phyloP scores from a whole-genome alignment of 53 echinoderm and acorn worm species.

The Mesocentrotus franciscanus region DNA sequence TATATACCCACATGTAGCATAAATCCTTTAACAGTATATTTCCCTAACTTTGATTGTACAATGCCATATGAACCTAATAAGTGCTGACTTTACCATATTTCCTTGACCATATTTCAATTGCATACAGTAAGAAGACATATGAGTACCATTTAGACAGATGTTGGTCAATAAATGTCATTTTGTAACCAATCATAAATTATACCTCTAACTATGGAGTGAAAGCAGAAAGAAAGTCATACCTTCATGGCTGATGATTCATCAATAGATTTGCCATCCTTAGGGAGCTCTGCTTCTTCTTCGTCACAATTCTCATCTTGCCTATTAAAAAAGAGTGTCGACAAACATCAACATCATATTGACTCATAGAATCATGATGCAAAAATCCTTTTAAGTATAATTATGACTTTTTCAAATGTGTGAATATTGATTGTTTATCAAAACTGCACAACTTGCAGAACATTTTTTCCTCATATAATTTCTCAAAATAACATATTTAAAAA shows the following conservation, averaged over 20 bases:
- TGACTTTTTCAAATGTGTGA: too few species aligned
- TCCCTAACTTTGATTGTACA: background rate
- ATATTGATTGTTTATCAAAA: too few species aligned
- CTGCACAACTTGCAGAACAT: too few species aligned
- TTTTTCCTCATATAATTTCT: too few species aligned
- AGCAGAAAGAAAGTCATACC: conserved; percentile 13
- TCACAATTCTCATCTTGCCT: conserved; percentile 36
- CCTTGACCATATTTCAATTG: background rate
- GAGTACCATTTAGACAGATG: background rate
- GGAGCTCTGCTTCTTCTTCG: background rate
- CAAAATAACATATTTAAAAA: too few species aligned
- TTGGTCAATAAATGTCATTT: background rate
- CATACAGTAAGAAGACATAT: background rate
- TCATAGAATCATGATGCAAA: too few species aligned
- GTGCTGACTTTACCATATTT: background rate
- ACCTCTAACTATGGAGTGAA: background rate
- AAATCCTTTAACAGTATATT: background rate
- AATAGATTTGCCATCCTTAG: background rate
- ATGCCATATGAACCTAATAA: background rate
- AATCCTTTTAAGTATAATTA: too few species aligned
- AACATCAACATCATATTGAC: too few species aligned
- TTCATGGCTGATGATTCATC: conserved; percentile 38
- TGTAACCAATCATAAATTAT: background rate
- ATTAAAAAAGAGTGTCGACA: background rate
- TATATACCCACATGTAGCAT: background rate